Evolutionary conservation across 1,140 invertebrate species (phyloP).

Genomic region (Thaumetopoea pityocampa): DNA sequence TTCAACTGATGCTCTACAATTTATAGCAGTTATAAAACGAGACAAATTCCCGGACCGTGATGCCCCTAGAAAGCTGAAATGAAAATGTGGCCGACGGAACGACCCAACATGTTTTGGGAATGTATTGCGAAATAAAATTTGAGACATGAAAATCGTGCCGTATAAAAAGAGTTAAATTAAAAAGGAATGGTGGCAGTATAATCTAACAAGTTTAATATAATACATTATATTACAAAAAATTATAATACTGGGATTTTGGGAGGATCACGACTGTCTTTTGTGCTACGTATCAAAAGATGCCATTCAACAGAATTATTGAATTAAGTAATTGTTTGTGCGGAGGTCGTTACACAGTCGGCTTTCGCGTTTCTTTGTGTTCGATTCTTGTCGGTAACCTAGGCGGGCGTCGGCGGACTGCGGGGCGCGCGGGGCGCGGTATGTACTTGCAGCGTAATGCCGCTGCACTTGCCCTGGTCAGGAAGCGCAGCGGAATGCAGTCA

Average conservation of each 20-base stretch:
- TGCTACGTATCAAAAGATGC: constrained; percentile 26
- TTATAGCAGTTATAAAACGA: constrained; percentile 5
- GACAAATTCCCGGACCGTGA: constrained; percentile 2
- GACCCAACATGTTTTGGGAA: constrained; percentile 1
- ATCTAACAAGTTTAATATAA: constrained; percentile 63
- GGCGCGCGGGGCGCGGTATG: constrained; percentile 26
- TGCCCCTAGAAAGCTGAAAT: background rate
- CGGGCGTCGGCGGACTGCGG: constrained; percentile 24
- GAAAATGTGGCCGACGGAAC: background rate
- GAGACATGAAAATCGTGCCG: constrained; percentile 8
- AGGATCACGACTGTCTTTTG: constrained; percentile 26
- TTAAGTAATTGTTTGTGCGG: constrained; percentile 22
- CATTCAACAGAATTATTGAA: constrained; percentile 30
- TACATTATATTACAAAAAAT: constrained; percentile 56
- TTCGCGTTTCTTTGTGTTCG: constrained; percentile 38
- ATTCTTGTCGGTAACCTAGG: constrained; percentile 30
- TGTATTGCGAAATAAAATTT: constrained; percentile 13
- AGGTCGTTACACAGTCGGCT: constrained; percentile 23
- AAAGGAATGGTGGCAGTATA: constrained; percentile 46
- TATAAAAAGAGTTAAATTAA: constrained; percentile 41
- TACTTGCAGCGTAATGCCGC: constrained; percentile 61
- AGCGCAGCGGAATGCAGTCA: constrained; percentile 71
- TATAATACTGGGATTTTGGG: no score
- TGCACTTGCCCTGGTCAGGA: constrained; percentile 73
- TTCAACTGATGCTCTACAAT: constrained; percentile 2